Evolutionary conservation across 2,888 invertebrate species (phyloP).

Genomic region (Oscheius sp.): DNA sequence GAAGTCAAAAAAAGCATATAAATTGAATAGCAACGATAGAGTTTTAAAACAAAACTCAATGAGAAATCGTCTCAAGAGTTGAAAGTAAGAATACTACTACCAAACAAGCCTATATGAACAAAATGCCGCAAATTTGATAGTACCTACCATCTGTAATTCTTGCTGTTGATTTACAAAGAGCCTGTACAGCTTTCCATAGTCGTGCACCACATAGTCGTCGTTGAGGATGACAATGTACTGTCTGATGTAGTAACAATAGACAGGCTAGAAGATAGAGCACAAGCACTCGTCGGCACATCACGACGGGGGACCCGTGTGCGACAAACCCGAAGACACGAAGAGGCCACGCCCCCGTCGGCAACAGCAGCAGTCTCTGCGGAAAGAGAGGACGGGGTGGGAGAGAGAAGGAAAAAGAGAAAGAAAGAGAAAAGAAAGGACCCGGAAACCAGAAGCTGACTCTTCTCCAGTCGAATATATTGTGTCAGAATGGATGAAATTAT

Average conservation of each 20-base stretch:
- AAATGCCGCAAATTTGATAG: too few species aligned
- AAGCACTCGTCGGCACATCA: slow-evolving; percentile 25
- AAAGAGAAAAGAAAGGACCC: slow-evolving; percentile 5
- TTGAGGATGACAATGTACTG: not conserved
- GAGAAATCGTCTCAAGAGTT: not conserved
- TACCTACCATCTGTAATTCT: slow-evolving; percentile 17
- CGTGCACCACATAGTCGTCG: slow-evolving; percentile 18
- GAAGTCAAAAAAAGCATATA: not conserved
- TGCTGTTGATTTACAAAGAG: slow-evolving; percentile 9
- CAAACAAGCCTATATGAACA: too few species aligned
- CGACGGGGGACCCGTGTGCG: slow-evolving; percentile 11
- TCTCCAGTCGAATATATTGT: not conserved
- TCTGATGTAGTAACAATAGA: not conserved
- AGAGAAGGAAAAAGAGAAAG: slow-evolving; percentile 11
- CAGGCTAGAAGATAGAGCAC: slow-evolving; percentile 25
- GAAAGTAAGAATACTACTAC: too few species aligned
- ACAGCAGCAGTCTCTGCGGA: too few species aligned
- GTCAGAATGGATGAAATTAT: not conserved
- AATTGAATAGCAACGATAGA: too few species aligned
- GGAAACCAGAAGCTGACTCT: not conserved
- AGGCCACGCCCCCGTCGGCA: slow-evolving; percentile 20
- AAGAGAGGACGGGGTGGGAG: too few species aligned
- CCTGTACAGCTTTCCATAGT: slow-evolving; percentile 17
- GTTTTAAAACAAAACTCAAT: too few species aligned
- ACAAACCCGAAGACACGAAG: not conserved